Evolutionary conservation across 2,888 invertebrate species (phyloP), one percentile per base, ranked within the genome.

Genomic region (Dicyrtoma fusca): DNA sequence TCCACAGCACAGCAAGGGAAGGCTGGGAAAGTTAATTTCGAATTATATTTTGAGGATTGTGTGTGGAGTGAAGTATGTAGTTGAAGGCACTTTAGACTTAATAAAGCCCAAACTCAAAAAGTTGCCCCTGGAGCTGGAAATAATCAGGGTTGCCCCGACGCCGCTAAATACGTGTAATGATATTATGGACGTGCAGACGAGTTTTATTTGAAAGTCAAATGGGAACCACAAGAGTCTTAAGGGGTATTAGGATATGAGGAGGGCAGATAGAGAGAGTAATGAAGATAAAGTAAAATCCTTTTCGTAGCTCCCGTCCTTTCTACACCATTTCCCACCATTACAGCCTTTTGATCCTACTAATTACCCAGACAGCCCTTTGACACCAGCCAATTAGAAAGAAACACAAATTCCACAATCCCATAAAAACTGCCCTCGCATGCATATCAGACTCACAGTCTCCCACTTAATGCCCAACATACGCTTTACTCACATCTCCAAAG

Each of bases 311-410:
- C 49, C 13, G 45, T 44, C 4, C 49, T 49, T 49, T 49, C 49
- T 8, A 49, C 5, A 14, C 49, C 14, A 61, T 61, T 61, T 25
- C 17, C 61, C 42, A 34, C 42, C 17, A 61, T 61, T 61, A 42
- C 17, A 61, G 44, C 17, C 61, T 61, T 61, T 61, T 61, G 61
- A 61, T 61, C 61, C 61, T 26, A 34, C 61, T 42, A 61, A 61
- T 61, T 61, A 61, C 61, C 42, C n/a, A 19, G 42, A 61, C n/a
- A 42, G 42, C 61, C 61, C 4, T 61, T 61, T 61, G 61, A 61
- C 61, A 61, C 42, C 34, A 26, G 10, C 17, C 34, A 61, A 61
- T 61, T 61, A 61, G 42, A 26, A 61, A n/a, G 61, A 13, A 49
- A 49, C n/a, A 14, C 34, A 34, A 34, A 34, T 34, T 34, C 34